phyloP scores from a whole-genome alignment of 2,888 invertebrate genomes.

The Octodonta nipae region DNA sequence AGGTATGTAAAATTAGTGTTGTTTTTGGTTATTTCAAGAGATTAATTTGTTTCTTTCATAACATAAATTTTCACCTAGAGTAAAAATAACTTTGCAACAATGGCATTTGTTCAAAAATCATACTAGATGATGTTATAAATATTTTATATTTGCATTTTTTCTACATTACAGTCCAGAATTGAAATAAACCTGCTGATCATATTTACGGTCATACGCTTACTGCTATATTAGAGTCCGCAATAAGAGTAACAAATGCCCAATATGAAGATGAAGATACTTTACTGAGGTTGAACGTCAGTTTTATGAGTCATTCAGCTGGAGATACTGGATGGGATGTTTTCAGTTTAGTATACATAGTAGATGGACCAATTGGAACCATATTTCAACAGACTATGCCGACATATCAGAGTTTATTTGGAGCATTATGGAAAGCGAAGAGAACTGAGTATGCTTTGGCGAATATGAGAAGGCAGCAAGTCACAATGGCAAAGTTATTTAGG shows the following conservation, averaged over 20 bases:
- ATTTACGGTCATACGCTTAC: conserved; percentile 81
- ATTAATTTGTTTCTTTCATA: no score
- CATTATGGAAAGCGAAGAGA: conserved; percentile 78
- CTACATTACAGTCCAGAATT: conserved; percentile 70
- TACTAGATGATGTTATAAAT: no score
- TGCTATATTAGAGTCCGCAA: conserved; percentile 69
- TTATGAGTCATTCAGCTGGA: conserved; percentile 39
- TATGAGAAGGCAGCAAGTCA: conserved; percentile 70
- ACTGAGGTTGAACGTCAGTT: conserved; percentile 66
- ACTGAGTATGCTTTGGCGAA: conserved; percentile 75
- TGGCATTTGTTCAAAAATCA: no score
- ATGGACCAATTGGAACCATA: conserved; percentile 79
- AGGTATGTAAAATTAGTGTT: no score
- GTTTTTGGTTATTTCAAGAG: no score
- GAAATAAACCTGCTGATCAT: conserved; percentile 71
- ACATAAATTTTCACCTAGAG: no score
- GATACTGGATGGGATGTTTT: conserved; percentile 65
- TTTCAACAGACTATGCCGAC: conserved; percentile 59
- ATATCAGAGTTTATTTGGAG: conserved; percentile 73
- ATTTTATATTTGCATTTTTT: no score
- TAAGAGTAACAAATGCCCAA: conserved; percentile 86
- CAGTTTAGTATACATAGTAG: conserved; percentile 72
- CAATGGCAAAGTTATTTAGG: conserved; percentile 55
- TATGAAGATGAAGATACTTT: conserved; percentile 85
- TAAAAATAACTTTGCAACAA: no score